Conservation (phyloP, 1,140 invertebrate genomes). For the Epicauta chinensis region DNA sequence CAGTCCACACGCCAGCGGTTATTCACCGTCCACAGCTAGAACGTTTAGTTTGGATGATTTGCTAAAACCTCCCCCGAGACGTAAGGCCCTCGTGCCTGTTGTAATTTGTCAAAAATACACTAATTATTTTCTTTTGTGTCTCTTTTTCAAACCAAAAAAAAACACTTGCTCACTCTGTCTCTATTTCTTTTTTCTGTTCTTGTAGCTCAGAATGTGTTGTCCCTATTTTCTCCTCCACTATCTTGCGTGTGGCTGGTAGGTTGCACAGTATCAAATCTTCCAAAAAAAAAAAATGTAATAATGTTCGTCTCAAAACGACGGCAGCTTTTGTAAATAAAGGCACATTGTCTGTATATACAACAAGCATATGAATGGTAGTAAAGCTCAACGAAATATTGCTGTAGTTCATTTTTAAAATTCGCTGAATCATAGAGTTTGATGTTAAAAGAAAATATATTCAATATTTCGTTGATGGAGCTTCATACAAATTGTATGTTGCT, state of each 20-base stretch:
- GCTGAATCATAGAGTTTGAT: too few species aligned
- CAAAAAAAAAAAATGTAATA: too few species aligned
- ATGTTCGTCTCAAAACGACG: conserved; percentile 13
- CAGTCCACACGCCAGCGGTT: conserved; percentile 49
- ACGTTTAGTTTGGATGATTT: conserved; percentile 79
- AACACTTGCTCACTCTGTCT: conserved; percentile 4
- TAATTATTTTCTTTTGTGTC: too few species aligned
- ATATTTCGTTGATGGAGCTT: conserved; percentile 1
- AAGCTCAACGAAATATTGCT: conserved; percentile 1
- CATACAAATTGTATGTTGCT: conserved; percentile 15
- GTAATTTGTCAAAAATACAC: too few species aligned
- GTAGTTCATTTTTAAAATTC: too few species aligned
- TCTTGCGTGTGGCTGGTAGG: conserved; percentile 45
- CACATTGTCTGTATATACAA: background rate
- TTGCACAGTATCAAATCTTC: conserved; percentile 34
- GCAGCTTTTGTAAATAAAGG: conserved; percentile 19
- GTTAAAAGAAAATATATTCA: too few species aligned
- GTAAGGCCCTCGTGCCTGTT: conserved; percentile 49
- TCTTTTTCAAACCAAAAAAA: too few species aligned
- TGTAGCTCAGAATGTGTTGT: conserved; percentile 18
- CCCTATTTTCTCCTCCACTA: conserved; percentile 26
- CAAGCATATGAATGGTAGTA: conserved; percentile 3
- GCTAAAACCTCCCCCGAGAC: conserved; percentile 64
- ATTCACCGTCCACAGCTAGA: conserved; percentile 48
- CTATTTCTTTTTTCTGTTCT: conserved; percentile 20